Evolutionary conservation across 2,888 invertebrate species (phyloP).

Genomic region (Ashinkailepas kermadecensis): DNA sequence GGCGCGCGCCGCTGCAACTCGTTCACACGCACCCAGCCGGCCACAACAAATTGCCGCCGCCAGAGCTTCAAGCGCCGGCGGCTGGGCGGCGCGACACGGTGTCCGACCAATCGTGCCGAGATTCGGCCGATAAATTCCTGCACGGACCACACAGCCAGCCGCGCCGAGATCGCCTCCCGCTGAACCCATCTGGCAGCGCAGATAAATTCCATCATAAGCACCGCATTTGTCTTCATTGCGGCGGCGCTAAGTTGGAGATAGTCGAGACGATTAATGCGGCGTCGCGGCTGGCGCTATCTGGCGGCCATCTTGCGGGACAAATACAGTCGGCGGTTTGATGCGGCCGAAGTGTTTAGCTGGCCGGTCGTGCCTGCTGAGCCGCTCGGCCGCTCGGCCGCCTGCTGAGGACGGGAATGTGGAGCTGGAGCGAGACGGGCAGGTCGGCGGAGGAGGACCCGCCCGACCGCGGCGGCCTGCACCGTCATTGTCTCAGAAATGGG

Average conservation of each 20-base stretch:
- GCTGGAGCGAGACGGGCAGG: too few species aligned
- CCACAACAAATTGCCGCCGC: too few species aligned
- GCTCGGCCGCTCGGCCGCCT: neutral
- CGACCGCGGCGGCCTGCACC: too few species aligned
- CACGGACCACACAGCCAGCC: conserved; percentile 12
- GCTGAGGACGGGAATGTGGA: neutral
- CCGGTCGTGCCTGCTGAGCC: neutral
- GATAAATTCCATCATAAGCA: conserved; percentile 16
- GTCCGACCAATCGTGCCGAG: neutral
- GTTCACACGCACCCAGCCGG: too few species aligned
- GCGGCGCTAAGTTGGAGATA: conserved; percentile 15
- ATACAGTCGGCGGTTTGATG: neutral
- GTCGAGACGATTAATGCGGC: neutral
- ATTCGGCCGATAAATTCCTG: neutral
- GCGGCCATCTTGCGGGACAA: conserved; percentile 15
- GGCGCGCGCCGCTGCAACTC: too few species aligned
- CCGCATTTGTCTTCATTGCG: conserved; percentile 19
- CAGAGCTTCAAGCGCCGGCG: too few species aligned
- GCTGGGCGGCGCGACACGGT: too few species aligned
- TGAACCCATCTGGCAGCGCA: neutral
- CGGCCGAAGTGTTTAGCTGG: neutral
- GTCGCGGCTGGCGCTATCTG: neutral
- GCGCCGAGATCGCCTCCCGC: neutral
- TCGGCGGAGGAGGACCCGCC: too few species aligned
- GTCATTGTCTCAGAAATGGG: too few species aligned